Base-by-base conservation (phyloP, 2,113 vertebrate genomes). In the Gadus macrocephalus region DNA sequence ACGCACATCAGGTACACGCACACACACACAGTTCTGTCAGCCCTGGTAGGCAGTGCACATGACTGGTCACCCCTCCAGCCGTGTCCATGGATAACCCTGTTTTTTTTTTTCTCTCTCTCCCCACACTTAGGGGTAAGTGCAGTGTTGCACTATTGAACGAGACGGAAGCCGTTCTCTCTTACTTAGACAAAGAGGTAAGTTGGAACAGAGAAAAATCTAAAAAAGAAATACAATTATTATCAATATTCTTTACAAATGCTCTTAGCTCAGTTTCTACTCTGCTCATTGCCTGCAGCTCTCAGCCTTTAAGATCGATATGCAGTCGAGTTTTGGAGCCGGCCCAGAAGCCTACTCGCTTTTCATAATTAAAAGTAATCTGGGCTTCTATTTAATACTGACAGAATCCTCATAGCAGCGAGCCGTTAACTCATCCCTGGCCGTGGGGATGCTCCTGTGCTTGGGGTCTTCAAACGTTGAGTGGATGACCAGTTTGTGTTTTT, bases 121-220 rank as follows among this genome's bases (percentile, higher is more conserved):
- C 12, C 69, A 17, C 31, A 65, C 12, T 2, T 77, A 98, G 96
- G 93, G 96, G 96, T 71, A 98, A 98, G 88, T 98, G 96, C 91
- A 96, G 94, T 42, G 96, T 98, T 72, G 95, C 96, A 0, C 93
- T 98, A 85, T 88, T 98, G 84, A 98, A 98, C 63, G 96, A 98
- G 83, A 98, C 96, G 0, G 96, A 98, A 79, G 94, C 93, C 0
- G 95, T 98, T 71, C 87, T 97, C 69, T 95, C 96, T 0, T 98
- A 98, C 86, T 93, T 98, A 85, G 96, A 97, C 77, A 98, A 96
- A 92, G 96, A 98, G 95, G 96, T 98, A 93, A 79, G 74, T 25
- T 3, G 58, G 12, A 70, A 27, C 31, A 49, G 68, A 14, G 15
- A 15, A 62, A 20, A 25, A 14, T 49, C 1, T 1, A 49, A 2